Evolutionary conservation across 2,113 vertebrate genomes (phyloP).

Genomic region (Sceloporus undulatus): DNA sequence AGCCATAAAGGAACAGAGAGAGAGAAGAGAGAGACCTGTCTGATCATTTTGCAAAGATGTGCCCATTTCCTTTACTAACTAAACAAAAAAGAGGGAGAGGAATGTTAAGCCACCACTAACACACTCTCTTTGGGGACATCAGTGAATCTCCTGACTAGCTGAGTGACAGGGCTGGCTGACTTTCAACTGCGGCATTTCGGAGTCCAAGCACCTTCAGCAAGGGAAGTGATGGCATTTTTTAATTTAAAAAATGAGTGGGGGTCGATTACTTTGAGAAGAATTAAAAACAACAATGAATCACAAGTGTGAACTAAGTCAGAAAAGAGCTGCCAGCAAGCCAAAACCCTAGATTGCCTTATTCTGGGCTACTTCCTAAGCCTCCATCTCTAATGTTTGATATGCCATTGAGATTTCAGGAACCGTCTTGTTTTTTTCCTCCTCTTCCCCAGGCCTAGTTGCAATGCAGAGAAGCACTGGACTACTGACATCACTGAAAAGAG

Average conservation of each 20-base stretch:
- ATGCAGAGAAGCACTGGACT: too few species aligned
- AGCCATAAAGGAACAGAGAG: too few species aligned
- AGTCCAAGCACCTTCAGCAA: neutral
- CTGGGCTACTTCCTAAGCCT: neutral
- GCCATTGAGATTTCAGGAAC: too few species aligned
- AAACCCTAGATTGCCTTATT: neutral
- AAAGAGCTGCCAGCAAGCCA: constrained; percentile 32
- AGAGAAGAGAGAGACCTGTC: neutral
- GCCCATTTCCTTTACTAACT: neutral
- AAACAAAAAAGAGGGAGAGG: neutral
- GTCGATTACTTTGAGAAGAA: constrained; percentile 54
- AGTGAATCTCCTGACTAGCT: neutral
- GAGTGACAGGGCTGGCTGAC: neutral
- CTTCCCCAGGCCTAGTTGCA: too few species aligned
- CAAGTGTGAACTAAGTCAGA: neutral
- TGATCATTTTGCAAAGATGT: neutral
- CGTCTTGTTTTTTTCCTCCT: too few species aligned
- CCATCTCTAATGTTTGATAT: too few species aligned
- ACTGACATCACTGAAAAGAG: too few species aligned
- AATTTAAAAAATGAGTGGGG: constrained; percentile 33
- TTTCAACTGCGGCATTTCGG: neutral
- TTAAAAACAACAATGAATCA: constrained; percentile 41
- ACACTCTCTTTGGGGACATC: neutral
- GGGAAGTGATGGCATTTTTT: neutral
- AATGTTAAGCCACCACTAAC: neutral